A percentile compares a stretch with the other conserved stretches of the same genome.
Evolutionary conservation across 2,113 vertebrate species (phyloP).

Genomic region (Verasper variegatus): DNA sequence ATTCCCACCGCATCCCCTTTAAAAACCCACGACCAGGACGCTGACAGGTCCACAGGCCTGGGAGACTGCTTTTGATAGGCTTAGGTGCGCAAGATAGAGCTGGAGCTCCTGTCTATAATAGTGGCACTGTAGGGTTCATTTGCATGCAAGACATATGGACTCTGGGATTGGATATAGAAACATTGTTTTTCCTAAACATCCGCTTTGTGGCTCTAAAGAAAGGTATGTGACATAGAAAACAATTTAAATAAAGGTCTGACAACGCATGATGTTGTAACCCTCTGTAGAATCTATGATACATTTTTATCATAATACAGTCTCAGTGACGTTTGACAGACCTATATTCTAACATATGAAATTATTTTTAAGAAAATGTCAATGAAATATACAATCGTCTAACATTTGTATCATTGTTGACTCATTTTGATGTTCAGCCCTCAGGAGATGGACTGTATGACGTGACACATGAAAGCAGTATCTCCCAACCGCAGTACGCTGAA

Average conservation of each 20-base stretch:
- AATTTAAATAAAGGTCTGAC: too few species aligned
- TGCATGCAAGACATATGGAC: constrained; percentile 56
- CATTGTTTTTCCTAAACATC: constrained; percentile 43
- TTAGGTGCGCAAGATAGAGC: constrained; percentile 33
- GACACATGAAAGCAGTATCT: constrained; percentile 41
- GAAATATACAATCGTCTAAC: not conserved
- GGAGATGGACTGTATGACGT: constrained; percentile 61
- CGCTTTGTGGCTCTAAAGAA: constrained; percentile 46
- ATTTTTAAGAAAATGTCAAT: not conserved
- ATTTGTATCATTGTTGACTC: not conserved
- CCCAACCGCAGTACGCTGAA: constrained; percentile 22
- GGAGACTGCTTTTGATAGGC: constrained; percentile 55
- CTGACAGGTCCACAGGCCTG: constrained; percentile 41
- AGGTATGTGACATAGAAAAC: constrained; percentile 71
- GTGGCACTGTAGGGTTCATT: constrained; percentile 19
- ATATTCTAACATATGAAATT: not conserved
- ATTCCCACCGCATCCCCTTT: constrained; percentile 46
- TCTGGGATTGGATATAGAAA: constrained; percentile 37
- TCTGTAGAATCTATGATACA: not conserved
- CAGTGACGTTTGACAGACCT: not conserved
- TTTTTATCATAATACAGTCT: not conserved
- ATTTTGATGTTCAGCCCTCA: constrained; percentile 52
- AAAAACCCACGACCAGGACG: constrained; percentile 56
- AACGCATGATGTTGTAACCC: not conserved
- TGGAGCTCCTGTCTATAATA: constrained; percentile 44